These are phyloP conservation scores for Vombatus ursinus DNA, from an alignment of 2,113 vertebrate species.

Conservation along the genomic window DNA sequence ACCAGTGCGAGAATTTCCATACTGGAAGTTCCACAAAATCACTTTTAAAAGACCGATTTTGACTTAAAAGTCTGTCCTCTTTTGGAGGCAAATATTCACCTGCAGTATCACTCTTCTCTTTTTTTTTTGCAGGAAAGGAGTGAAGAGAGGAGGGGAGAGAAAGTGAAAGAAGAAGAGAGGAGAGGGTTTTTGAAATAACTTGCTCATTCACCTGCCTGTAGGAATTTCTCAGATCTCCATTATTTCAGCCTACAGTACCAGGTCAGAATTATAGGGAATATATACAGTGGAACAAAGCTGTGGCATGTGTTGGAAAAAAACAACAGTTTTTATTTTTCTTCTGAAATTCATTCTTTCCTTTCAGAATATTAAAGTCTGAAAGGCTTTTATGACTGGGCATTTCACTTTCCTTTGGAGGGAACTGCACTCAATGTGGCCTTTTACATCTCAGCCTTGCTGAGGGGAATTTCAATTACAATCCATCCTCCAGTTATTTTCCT, in stretches of 20 bases:
- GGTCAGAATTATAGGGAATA: neutral
- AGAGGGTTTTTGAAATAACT: neutral
- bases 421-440: conserved; percentile 60
- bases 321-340: conserved; percentile 26
- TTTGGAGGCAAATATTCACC: neutral
- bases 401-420: conserved; percentile 61
- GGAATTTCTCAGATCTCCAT: conserved; percentile 45
- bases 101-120: neutral
- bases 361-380: conserved; percentile 45
- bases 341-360: conserved; percentile 59
- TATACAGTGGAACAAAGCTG: conserved; percentile 17
- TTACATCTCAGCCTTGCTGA: conserved; percentile 63
- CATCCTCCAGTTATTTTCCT: conserved; percentile 64
- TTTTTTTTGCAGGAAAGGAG: neutral
- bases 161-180: neutral
- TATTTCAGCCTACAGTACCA: neutral
- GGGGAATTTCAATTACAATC: conserved; percentile 76
- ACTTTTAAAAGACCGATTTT: neutral
- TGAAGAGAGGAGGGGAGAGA: neutral
- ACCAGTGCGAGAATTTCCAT: neutral
- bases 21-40: neutral
- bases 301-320: neutral
- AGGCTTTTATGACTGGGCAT: conserved; percentile 62
- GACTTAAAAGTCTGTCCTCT: neutral
- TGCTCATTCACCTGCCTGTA: neutral